Base-by-base conservation (phyloP, 1,140 invertebrate genomes). In the Bombyx mandarina region DNA sequence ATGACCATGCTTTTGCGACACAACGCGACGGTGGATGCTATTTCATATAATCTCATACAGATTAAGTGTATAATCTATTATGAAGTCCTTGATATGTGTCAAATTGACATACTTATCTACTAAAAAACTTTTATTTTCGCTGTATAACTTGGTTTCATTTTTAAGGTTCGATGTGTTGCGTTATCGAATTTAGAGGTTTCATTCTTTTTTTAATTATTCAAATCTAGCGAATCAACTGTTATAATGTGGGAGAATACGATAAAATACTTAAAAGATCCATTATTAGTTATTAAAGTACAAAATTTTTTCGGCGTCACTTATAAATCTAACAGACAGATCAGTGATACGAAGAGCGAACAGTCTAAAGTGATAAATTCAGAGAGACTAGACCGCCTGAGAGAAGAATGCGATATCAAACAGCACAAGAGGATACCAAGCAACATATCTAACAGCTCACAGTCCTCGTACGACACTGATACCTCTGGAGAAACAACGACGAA, bases 241-340 rank as follows among this genome's bases (percentile, higher is more conserved):
- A 73, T 59, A 60, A 88, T 88, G 87, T 82, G 79, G 79, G 73
- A 82, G 44, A 73, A 77, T 44, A 67, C 79, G 9, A 88, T 93
- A 62, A 82, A 91, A 63, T 89, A 91, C 71, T 89, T 94, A 52
- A 93, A 92, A 69, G 91, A 93, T 75, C 91, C 93, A 1, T 70
- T 90, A 57, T 77, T 94, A 54, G 94, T 95, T 8, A 90, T 92
- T 35, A 89, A 89, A 72, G 91, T 94, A 66, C 94, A 95, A 78
- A 85, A 91, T 59, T 93, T 90, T 79, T 94, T 94, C 77, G 94
- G 93, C 49, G 83, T 94, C 58, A 88, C 72, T 77, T 90, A 85
- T 63, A 88, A 77, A 73, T 87, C 45, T 44, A 45, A 48, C 54
- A 69, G 56, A 46, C 64, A 65, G n/a, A 52, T 66, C 51, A 78